A percentile compares a stretch with the other conserved stretches of the same genome.
Conservation (phyloP, 2,888 invertebrate genomes). For the Scaptomyza polygonia region DNA sequence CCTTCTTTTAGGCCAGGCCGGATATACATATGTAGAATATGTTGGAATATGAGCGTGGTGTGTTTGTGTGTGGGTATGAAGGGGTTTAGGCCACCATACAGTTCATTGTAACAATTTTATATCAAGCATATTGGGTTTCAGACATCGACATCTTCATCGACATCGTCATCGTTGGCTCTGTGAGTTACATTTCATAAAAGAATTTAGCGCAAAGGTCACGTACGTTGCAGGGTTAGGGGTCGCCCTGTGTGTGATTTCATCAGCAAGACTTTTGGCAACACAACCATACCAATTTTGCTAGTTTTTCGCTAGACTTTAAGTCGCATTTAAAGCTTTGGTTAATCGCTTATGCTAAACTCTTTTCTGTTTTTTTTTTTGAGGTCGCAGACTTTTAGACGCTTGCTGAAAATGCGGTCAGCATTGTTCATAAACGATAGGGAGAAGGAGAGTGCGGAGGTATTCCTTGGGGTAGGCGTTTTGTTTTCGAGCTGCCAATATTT, state of each 20-base stretch:
- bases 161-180: slow-evolving; percentile 11
- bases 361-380: slow-evolving; percentile 11
- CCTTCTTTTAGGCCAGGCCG: slow-evolving; percentile 47
- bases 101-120: slow-evolving; percentile 75
- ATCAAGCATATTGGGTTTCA: slow-evolving; percentile 73
- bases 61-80: slow-evolving; percentile 16
- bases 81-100: slow-evolving; percentile 34
- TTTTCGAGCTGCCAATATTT: slow-evolving; percentile 61
- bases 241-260: slow-evolving; percentile 48
- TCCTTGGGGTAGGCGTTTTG: slow-evolving; percentile 15
- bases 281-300: slow-evolving; percentile 2
- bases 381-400: slow-evolving; percentile 39
- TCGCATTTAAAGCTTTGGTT: slow-evolving; percentile 36
- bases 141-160: slow-evolving; percentile 32
- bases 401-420: slow-evolving; percentile 58
- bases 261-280: slow-evolving; percentile 40
- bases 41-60: slow-evolving; percentile 14
- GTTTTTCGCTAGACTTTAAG: slow-evolving; percentile 18
- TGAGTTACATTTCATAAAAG: slow-evolving; percentile 56
- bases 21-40: slow-evolving; percentile 41
- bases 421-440: slow-evolving; percentile 32
- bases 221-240: slow-evolving; percentile 34
- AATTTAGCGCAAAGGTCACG: slow-evolving; percentile 74
- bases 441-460: neutral
- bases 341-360: slow-evolving; percentile 35